Evolutionary conservation across 2,797 vertebrate genomes (phyloP), one percentile per base, ranked within the genome.

Genomic region (Tangara arthus): DNA sequence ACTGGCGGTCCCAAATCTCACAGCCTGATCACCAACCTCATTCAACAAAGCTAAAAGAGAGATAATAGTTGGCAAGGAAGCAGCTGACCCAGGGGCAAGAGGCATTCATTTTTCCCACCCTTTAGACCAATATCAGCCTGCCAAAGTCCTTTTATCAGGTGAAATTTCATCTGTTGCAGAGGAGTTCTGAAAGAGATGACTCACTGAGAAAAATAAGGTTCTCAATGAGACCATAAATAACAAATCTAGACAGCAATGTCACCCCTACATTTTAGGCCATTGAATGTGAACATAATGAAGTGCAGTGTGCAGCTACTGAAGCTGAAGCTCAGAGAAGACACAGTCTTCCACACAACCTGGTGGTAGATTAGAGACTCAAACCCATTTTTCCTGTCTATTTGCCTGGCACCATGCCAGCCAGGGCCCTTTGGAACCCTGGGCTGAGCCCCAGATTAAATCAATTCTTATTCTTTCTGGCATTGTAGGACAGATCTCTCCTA

Each of bases 81-180:
- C 49, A 80, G 57, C 41, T 64, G 56, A 64, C 39, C 78, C 60
- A 32, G 30, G 30, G 61, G 46, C 44, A 60, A 63, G 37, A 84
- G 7, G 12, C 15, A 10, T 55, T 88, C 0, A 0, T 59, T 47
- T 42, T 93, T 83, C 65, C 72, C 79, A 83, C 46, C 57, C 32
- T 59, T 82, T 52, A 52, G 53, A 71, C 70, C 22, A 21, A 68
- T 6, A 37, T 39, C 14, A 87, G 49, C 50, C 44, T 63, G 22
- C 30, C 53, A 56, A 83, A 88, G 57, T 49, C 69, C 47, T 86
- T 50, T 53, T 71, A 64, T 47, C 0, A 0, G 35, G n/a, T 86
- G 90, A 93, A 92, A 93, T 90, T 68, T 76, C 55, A 75, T 61
- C 90, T 88, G 41, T 56, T 60, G 30, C 64, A 82, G 39, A 79